These are phyloP conservation scores for Dipus sagitta DNA, from an alignment of 2,797 vertebrate species.

Conservation along the genomic window DNA sequence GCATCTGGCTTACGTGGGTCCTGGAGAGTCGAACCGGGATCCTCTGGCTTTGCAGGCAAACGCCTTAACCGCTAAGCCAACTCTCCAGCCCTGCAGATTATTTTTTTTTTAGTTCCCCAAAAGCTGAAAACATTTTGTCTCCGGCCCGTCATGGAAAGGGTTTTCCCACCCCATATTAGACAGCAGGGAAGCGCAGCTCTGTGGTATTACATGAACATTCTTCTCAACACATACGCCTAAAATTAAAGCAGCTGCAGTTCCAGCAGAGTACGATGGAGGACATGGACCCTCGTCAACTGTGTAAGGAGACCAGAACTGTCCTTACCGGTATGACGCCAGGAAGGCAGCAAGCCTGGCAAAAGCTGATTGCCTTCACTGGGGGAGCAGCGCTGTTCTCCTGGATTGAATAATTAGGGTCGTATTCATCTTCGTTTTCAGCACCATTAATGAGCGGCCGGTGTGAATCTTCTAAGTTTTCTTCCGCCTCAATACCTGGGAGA, in stretches of 20 bases:
- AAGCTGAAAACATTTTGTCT: background rate
- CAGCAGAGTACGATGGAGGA: background rate
- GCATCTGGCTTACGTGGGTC: too few species aligned
- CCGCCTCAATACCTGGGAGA: constrained; percentile 89
- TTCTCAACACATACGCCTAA: background rate
- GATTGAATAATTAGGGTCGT: constrained; percentile 86
- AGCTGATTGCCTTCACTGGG: constrained; percentile 90
- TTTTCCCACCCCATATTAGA: background rate
- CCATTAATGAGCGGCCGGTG: constrained; percentile 92
- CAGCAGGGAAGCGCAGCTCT: background rate
- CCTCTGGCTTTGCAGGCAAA: too few species aligned
- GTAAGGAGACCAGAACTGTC: fast-evolving
- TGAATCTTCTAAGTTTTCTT: constrained; percentile 88
- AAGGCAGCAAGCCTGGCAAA: constrained; percentile 95
- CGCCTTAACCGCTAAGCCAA: too few species aligned
- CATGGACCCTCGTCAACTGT: fast-evolving
- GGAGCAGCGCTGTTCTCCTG: constrained; percentile 85
- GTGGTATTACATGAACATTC: background rate
- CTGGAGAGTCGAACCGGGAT: too few species aligned
- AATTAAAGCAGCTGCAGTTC: background rate
- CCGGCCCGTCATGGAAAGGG: background rate
- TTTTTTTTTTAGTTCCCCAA: too few species aligned
- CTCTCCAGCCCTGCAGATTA: too few species aligned
- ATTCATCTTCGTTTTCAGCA: constrained; percentile 89
- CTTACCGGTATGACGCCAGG: constrained; percentile 96